Percentiles rank a stretch among this genome's conserved stretches.
These are phyloP conservation scores for Melanocharis versteri DNA, from an alignment of 2,113 vertebrate genomes.

Conservation along the genomic window DNA sequence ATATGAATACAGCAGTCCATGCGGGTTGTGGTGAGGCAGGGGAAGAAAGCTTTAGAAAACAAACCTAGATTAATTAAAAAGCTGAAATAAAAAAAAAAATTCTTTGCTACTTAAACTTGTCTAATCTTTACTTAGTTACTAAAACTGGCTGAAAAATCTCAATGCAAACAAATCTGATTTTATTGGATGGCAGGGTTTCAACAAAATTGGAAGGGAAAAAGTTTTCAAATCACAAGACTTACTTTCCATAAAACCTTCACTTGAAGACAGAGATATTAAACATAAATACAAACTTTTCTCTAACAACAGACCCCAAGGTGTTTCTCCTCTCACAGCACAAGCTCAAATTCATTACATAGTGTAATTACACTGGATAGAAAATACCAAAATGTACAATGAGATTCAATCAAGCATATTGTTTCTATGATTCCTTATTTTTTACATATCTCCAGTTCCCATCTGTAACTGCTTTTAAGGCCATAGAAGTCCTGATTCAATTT, in stretches of 20 bases:
- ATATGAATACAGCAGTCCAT: not conserved
- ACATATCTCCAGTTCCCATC: not conserved
- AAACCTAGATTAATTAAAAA: not conserved
- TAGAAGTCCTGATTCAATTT: not conserved
- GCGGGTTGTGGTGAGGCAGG: not conserved
- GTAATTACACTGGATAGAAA: not conserved
- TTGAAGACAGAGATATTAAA: not conserved
- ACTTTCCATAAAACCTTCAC: not conserved
- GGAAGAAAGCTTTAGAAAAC: not conserved
- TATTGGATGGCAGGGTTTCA: not conserved
- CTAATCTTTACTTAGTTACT: not conserved
- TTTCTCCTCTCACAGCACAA: not conserved
- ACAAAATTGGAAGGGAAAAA: not conserved
- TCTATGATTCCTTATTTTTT: not conserved
- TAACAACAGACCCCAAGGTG: not conserved
- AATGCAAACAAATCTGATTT: not conserved
- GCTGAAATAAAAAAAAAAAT: not conserved
- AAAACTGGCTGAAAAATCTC: not conserved
- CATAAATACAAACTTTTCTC: not conserved
- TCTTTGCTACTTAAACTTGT: not conserved
- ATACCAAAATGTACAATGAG: not conserved
- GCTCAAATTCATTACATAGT: not conserved
- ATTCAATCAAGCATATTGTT: not conserved
- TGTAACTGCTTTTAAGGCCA: not conserved
- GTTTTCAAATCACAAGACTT: not conserved